A percentile compares a stretch with the other conserved stretches of the same genome.
Evolutionary conservation across 2,888 invertebrate genomes (phyloP).

Genomic region (Gasteruption jaculator): DNA sequence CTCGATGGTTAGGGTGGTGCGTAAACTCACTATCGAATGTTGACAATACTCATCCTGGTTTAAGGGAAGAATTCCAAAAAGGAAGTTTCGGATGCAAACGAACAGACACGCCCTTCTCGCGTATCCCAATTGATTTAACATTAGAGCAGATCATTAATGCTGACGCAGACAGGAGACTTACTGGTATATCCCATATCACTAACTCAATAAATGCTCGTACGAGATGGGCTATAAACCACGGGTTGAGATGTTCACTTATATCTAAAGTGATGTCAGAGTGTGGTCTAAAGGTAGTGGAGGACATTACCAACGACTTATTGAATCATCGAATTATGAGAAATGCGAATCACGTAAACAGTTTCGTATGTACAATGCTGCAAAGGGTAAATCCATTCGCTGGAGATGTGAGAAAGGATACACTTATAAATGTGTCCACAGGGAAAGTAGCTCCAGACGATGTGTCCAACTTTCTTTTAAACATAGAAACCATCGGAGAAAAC

Average conservation of each 20-base stretch:
- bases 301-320: conserved; percentile 5
- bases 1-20: conserved; percentile 34
- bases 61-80: conserved; percentile 25
- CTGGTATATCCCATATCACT: conserved; percentile 21
- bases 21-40: conserved; percentile 32
- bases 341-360: background rate
- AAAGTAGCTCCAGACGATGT: conserved; percentile 25
- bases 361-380: conserved; percentile 5
- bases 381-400: conserved; percentile 27
- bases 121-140: conserved; percentile 25
- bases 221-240: conserved; percentile 7
- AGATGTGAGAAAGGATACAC: conserved; percentile 17
- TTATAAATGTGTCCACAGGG: conserved; percentile 28
- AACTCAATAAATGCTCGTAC: conserved; percentile 5
- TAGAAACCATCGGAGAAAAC: conserved; percentile 14
- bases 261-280: conserved; percentile 2
- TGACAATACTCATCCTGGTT: conserved; percentile 32
- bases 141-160: conserved; percentile 28
- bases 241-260: conserved; percentile 3
- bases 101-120: conserved; percentile 27
- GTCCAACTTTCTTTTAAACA: conserved; percentile 24
- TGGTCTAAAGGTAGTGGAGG: background rate
- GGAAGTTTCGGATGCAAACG: conserved; percentile 35
- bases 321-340: background rate
- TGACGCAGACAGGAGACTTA: conserved; percentile 26